A percentile compares a stretch with the other conserved stretches of the same genome.
phyloP scores from a whole-genome alignment of 2,888 invertebrate species.

The Bedellia somnulentella region DNA sequence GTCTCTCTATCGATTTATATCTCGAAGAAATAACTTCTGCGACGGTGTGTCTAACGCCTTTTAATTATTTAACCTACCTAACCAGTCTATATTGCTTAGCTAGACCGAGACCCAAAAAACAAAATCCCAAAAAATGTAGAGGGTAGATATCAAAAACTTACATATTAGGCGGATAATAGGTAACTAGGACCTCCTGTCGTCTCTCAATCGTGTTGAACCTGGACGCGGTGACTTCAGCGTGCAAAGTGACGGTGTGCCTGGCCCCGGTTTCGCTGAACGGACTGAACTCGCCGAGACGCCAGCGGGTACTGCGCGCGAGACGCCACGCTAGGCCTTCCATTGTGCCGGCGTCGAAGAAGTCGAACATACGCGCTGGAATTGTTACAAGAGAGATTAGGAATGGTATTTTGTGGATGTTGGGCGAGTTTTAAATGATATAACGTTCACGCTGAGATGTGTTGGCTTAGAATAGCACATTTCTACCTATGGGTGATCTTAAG shows the following conservation, averaged over 20 bases:
- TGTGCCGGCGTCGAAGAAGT: constrained; percentile 89
- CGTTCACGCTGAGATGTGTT: too few relatives aligned
- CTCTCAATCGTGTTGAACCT: constrained; percentile 50
- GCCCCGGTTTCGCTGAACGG: constrained; percentile 32
- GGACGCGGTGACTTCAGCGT: constrained; percentile 50
- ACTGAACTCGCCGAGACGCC: constrained; percentile 60
- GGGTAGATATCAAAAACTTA: constrained; percentile 65
- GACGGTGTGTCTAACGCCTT: too few relatives aligned
- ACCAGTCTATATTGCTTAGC: too few relatives aligned
- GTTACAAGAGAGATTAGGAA: background rate
- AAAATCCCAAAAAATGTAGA: too few relatives aligned
- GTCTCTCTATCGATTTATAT: too few relatives aligned
- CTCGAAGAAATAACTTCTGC: too few relatives aligned
- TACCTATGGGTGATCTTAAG: too few relatives aligned
- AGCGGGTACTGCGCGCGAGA: constrained; percentile 65
- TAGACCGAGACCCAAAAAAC: too few relatives aligned
- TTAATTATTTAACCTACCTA: too few relatives aligned
- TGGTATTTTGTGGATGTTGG: too few relatives aligned
- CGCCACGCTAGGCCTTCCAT: constrained; percentile 92
- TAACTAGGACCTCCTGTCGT: constrained; percentile 70
- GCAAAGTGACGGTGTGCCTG: constrained; percentile 66
- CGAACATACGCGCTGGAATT: constrained; percentile 84
- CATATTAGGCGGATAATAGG: constrained; percentile 86
- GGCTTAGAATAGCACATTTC: too few relatives aligned
- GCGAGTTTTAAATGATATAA: too few relatives aligned